A percentile compares a stretch with the other conserved stretches of the same genome.
Conservation (phyloP, 2,888 invertebrate species). For the Carterocephalus palaemon region DNA sequence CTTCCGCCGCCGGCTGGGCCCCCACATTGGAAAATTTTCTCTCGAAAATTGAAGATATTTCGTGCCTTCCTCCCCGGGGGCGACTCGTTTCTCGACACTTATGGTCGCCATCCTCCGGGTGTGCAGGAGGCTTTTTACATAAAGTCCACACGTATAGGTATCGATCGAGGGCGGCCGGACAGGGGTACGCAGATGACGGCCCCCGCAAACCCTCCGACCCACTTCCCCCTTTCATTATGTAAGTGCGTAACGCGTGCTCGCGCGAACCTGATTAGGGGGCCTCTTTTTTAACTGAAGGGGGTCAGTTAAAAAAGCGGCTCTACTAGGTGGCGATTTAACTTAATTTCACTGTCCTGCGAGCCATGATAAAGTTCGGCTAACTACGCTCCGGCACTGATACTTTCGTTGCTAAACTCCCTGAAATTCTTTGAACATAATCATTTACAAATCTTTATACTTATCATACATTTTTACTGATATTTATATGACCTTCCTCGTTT, state of each 20-base stretch:
- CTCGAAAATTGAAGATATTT: slow-evolving; percentile 79
- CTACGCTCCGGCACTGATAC: slow-evolving; percentile 24
- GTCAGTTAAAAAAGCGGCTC: no score
- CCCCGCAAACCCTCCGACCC: slow-evolving; percentile 52
- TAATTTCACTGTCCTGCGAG: slow-evolving; percentile 66
- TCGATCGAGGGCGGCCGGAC: slow-evolving; percentile 76
- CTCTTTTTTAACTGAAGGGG: slow-evolving; percentile 79
- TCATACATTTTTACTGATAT: no score
- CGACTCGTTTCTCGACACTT: slow-evolving; percentile 78
- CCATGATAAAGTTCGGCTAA: slow-evolving; percentile 46
- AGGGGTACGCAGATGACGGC: slow-evolving; percentile 78
- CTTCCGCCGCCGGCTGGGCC: slow-evolving; percentile 73
- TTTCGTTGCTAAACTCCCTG: slow-evolving; percentile 5
- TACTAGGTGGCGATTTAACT: slow-evolving; percentile 72
- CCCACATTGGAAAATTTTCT: slow-evolving; percentile 78
- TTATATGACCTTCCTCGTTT: no score
- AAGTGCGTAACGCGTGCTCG: slow-evolving; percentile 79
- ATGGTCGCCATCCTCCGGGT: slow-evolving; percentile 76
- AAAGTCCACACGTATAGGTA: slow-evolving; percentile 79
- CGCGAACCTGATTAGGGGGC: slow-evolving; percentile 76
- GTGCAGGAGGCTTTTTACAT: slow-evolving; percentile 79
- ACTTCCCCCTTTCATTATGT: slow-evolving; percentile 78
- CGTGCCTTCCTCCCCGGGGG: slow-evolving; percentile 74
- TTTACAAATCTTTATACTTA: neutral
- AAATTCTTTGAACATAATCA: neutral